Conservation (phyloP, 1,140 invertebrate species). For the Mercenaria mercenaria region DNA sequence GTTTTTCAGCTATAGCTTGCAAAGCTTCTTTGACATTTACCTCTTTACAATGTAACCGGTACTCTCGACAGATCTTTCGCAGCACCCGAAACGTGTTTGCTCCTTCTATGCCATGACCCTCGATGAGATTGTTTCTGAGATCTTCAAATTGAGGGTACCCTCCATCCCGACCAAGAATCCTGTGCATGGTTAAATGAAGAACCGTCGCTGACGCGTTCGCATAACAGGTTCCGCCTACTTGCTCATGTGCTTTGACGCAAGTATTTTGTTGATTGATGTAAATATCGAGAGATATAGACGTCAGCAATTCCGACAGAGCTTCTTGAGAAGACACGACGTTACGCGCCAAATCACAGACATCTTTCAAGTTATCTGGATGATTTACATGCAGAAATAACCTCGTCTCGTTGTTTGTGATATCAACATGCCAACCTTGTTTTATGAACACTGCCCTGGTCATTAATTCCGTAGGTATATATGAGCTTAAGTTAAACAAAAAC, state of each 20-base stretch:
- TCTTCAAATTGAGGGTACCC: neutral
- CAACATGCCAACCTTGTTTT: constrained; percentile 42
- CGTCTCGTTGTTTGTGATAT: constrained; percentile 32
- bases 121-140: constrained; percentile 28
- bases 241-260: neutral
- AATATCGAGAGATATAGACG: constrained; percentile 28
- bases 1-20: constrained; percentile 4
- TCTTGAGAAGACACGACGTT: constrained; percentile 22
- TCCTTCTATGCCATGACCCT: neutral
- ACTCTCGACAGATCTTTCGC: neutral
- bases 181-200: constrained; percentile 34
- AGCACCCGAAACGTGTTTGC: constrained; percentile 10
- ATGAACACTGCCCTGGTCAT: constrained; percentile 26
- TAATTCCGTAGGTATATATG: neutral
- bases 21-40: neutral
- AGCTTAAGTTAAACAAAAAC: constrained; percentile 48
- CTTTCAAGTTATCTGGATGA: constrained; percentile 17
- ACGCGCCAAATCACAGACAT: constrained; percentile 3
- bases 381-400: constrained; percentile 53
- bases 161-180: constrained; percentile 19
- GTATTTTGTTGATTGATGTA: constrained; percentile 33
- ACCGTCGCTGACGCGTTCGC: constrained; percentile 49
- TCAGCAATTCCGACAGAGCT: constrained; percentile 29
- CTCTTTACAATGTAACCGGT: constrained; percentile 16
- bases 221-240: constrained; percentile 34